Conservation (phyloP, 2,797 vertebrate species). For the Dipus sagitta region DNA sequence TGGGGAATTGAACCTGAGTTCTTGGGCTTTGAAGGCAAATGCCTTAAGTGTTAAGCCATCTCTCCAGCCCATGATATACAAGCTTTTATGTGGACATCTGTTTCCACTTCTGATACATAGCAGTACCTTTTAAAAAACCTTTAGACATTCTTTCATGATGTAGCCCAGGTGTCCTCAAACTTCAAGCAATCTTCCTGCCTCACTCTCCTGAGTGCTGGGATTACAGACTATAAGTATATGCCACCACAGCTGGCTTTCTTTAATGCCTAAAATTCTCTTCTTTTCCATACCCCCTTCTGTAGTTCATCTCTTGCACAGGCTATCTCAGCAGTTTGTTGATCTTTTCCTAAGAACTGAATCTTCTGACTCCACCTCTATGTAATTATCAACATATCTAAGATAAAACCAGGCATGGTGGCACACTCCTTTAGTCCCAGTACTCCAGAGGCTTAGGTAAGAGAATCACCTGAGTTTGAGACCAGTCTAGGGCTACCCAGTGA, state of each 20-base stretch:
- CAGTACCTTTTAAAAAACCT: not conserved
- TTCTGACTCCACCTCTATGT: not conserved
- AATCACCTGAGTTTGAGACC: too few species aligned
- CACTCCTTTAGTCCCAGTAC: too few species aligned
- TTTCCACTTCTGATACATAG: not conserved
- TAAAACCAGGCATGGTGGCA: not conserved
- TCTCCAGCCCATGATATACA: too few species aligned
- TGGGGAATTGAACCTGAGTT: too few species aligned
- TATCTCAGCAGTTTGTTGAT: not conserved
- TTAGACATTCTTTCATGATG: not conserved
- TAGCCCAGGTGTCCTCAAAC: not conserved
- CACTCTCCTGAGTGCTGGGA: too few species aligned
- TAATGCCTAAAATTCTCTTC: not conserved
- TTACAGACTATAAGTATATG: not conserved
- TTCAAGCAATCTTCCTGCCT: not conserved
- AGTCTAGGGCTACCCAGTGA: too few species aligned
- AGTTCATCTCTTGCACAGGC: not conserved
- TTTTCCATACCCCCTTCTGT: not conserved
- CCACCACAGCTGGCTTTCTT: not conserved
- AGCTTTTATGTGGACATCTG: not conserved
- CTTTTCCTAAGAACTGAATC: slow-evolving; percentile 26
- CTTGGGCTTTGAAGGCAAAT: too few species aligned
- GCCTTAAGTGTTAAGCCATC: too few species aligned
- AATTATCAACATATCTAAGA: slow-evolving; percentile 17
- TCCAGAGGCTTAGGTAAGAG: too few species aligned